Percentiles rank a stretch among this genome's conserved stretches.
phyloP scores from a whole-genome alignment of 2,888 invertebrate species.

The Andrena flavipes region DNA sequence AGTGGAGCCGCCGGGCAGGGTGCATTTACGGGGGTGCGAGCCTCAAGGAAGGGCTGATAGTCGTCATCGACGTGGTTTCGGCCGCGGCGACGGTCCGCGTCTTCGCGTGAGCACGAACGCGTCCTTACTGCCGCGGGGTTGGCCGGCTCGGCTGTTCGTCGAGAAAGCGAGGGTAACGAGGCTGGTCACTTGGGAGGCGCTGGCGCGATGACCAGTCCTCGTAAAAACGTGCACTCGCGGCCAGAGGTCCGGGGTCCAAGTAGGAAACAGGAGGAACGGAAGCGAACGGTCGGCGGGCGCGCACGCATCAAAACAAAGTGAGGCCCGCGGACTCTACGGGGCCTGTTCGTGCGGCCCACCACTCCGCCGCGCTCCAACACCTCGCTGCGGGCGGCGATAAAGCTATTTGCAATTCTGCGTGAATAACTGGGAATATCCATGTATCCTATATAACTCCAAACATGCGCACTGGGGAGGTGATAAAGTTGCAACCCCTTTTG shows the following conservation, averaged over 20 bases:
- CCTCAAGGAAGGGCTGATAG: slow-evolving; percentile 50
- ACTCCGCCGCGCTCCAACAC: too few species aligned
- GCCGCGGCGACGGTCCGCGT: slow-evolving; percentile 70
- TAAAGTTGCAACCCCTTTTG: too few species aligned
- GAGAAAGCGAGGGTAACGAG: slow-evolving; percentile 55
- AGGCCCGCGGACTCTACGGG: background rate
- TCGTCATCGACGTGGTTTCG: slow-evolving; percentile 45
- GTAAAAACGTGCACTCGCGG: slow-evolving; percentile 22
- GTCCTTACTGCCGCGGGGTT: slow-evolving; percentile 81
- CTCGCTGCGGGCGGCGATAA: background rate
- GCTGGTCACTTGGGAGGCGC: slow-evolving; percentile 70
- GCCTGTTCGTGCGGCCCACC: background rate
- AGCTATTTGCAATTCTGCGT: background rate
- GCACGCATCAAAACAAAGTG: background rate
- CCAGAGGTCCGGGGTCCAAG: background rate
- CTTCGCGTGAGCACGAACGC: slow-evolving; percentile 83
- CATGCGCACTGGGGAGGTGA: too few species aligned
- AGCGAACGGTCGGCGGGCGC: background rate
- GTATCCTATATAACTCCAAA: too few species aligned
- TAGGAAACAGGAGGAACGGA: background rate
- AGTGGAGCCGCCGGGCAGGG: slow-evolving; percentile 54
- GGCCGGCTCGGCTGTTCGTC: slow-evolving; percentile 75
- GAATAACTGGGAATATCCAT: background rate
- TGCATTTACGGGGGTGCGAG: slow-evolving; percentile 63
- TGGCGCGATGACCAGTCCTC: slow-evolving; percentile 71